Evolutionary conservation across 2,113 vertebrate genomes (phyloP).

Genomic region (Falcunculus frontatus): DNA sequence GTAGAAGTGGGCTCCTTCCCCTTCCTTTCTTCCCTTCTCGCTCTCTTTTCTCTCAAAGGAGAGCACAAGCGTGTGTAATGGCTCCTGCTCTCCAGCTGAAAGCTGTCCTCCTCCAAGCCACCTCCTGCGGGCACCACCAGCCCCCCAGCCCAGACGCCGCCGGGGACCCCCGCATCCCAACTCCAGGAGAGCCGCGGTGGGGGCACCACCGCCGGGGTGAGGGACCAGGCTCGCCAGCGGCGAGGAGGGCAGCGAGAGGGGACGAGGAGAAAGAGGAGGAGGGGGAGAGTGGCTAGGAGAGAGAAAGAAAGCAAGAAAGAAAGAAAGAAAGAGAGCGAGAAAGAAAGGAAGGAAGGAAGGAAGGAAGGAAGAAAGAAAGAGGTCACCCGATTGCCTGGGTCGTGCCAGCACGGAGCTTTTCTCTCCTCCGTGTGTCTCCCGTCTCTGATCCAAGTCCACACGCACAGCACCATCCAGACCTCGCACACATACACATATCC

Average conservation of each 20-base stretch:
- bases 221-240: conserved; percentile 63
- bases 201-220: conserved; percentile 59
- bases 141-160: conserved; percentile 58
- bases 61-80: conserved; percentile 85
- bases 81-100: conserved; percentile 85
- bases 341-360: neutral
- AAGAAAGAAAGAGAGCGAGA: neutral
- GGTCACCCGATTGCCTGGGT: conserved; percentile 72
- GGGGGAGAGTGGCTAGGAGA: neutral
- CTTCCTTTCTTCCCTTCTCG: conserved; percentile 59
- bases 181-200: conserved; percentile 56
- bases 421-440: conserved; percentile 53
- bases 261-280: neutral
- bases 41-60: conserved; percentile 59
- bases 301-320: neutral
- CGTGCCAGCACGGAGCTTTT: conserved; percentile 64
- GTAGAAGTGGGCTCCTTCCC: conserved; percentile 64
- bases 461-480: conserved; percentile 64
- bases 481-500: neutral
- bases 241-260: conserved; percentile 33
- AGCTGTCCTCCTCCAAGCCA: conserved; percentile 75
- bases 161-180: conserved; percentile 74
- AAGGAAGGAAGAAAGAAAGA: conserved; percentile 69
- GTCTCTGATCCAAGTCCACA: conserved; percentile 71
- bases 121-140: conserved; percentile 65